Base-by-base conservation (phyloP, 2,888 invertebrate species). In the Petrolisthes manimaculis region DNA sequence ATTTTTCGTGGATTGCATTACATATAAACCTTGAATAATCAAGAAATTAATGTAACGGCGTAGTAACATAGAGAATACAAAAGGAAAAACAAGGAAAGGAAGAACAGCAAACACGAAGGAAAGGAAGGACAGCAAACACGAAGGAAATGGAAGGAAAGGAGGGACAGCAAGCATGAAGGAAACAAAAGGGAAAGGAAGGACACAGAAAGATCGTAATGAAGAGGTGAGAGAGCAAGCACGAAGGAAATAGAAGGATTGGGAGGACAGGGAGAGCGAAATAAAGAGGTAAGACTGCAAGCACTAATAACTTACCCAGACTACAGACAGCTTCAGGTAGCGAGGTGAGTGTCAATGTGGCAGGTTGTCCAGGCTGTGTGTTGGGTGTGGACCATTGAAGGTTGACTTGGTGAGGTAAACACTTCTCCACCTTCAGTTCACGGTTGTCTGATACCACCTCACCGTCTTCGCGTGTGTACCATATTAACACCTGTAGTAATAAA, bases 391-490 rank as follows among this genome's bases (percentile, higher is more conserved):
- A 86, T 37, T 51, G 37, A 18, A 86, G 56, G 21, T 24, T 56
- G 6, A 81, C 81, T 9, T 56, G 24, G 61, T 71, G 69, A 51
- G 37, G 24, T 12, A 86, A 61, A 55, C 86, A 86, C 51, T 69
- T 14, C 14, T 86, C 75, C 74, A 86, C 61, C 53, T 86, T 24
- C 56, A 86, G 37, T 37, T 86, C 86, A 5, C 74, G n/a, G n/a
- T 24, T 14, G 81, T 86, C 86, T 3, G 81, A 61, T 61, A 86
- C 86, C 71, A 86, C 86, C 80, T 86, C 86, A 18, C 86, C 81
- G 75, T 84, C 84, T 51, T 14, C 69, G 18, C 84, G 84, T 4
- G 79, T 67, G 53, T 84, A 84, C 84, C 84, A 84, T n/a, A 84
- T 69, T 67, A 84, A 67, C 54, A 84, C 84, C 84, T 84, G 37